Base-by-base conservation (phyloP, 2,113 vertebrate genomes). In the Galemys pyrenaicus region DNA sequence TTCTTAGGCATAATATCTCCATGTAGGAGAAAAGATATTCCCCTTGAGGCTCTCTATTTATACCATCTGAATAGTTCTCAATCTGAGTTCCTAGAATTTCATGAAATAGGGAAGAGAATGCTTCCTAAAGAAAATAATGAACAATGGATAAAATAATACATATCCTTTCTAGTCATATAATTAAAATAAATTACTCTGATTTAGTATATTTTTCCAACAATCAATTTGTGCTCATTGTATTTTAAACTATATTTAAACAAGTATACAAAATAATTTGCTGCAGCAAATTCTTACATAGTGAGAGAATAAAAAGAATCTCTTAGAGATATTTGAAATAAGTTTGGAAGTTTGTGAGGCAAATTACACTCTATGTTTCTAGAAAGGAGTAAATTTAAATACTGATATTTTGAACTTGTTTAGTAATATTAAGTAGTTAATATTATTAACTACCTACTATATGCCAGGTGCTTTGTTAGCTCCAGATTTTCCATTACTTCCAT, bases 211-310 rank as follows among this genome's bases (percentile, higher is more conserved):
- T 89, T 87, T 95, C 28, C 41, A 82, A 46, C 22, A 49, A 15
- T 74, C 73, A 87, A 41, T 20, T 60, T 70, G 82, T 81, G 11
- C 17, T 81, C 4, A 17, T 22, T 83, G 11, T 87, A 60, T 89
- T 94, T 89, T 58, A 90, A 94, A 44, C 37, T 89, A 56, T 75
- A 81, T 78, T 92, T 92, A 92, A 91, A 73, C 5, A 83, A 32
- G 35, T 49, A 67, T 68, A 6, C 67, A 28, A 92, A 65, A 24
- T 44, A 90, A 81, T 84, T 84, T 95, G 15, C 41, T 74, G n/a
- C 9, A 54, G 54, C 26, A 67, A 37, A 81, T 78, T 85, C n/a
- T 24, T 39, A 62, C 44, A 75, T n/a, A 46, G 19, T 80, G 9
- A 90, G 54, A 71, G 77, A 94, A 88, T 19, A 54, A 49, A 54